Percentiles rank a stretch among this genome's conserved stretches.
Conservation (phyloP, 1,140 invertebrate species). For the Bombyx mandarina region DNA sequence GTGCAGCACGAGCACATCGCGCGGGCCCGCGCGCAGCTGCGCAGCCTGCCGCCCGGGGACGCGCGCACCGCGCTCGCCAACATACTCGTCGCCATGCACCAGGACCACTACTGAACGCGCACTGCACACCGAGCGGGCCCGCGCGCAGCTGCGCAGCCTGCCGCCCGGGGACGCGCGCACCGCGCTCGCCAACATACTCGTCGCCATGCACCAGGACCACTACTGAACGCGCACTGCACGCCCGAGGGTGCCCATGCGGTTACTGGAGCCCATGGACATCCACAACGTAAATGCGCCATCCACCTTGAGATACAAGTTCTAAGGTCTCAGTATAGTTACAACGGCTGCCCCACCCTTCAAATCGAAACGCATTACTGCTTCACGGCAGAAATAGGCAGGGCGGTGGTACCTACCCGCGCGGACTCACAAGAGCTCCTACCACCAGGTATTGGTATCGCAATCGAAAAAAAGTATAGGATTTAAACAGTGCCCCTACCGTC, state of each 20-base stretch:
- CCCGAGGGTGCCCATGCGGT: conserved; percentile 76
- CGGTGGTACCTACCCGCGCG: no score
- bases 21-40: conserved; percentile 80
- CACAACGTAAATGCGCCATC: no score
- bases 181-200: conserved; percentile 84
- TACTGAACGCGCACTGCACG: conserved; percentile 67
- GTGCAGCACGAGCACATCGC: conserved; percentile 84
- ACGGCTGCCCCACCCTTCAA: no score
- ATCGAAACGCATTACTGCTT: no score
- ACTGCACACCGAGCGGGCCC: conserved; percentile 79
- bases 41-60: conserved; percentile 81
- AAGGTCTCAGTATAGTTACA: no score
- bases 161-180: conserved; percentile 82
- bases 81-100: conserved; percentile 86
- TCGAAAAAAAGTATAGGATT: no score
- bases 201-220: conserved; percentile 77
- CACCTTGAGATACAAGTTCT: no score
- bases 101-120: conserved; percentile 1
- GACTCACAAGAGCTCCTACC: no score
- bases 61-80: conserved; percentile 82
- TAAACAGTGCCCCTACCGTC: no score
- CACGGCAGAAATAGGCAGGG: no score
- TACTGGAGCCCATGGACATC: no score
- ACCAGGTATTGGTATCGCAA: no score
- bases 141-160: conserved; percentile 81